These are phyloP conservation scores for Melieria picta DNA, from an alignment of 2,888 invertebrate genomes.

Conservation along the genomic window DNA sequence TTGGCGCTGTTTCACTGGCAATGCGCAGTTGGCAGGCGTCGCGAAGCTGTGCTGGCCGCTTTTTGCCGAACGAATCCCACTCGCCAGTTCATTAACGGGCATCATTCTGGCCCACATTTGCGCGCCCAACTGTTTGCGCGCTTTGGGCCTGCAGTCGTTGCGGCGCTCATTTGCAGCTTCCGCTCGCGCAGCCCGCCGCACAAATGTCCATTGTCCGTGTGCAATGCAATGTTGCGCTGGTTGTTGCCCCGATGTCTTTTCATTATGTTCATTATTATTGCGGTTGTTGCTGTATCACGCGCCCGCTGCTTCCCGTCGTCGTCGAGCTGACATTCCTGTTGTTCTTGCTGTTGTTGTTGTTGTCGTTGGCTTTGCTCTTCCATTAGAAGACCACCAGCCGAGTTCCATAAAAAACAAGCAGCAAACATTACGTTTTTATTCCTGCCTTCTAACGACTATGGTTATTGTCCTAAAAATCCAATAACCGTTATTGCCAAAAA, in stretches of 20 bases:
- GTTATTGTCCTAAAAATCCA: no score
- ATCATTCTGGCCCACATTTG: no score
- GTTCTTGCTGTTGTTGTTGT: background rate
- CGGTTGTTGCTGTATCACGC: background rate
- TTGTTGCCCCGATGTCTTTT: constrained; percentile 4
- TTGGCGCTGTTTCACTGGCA: background rate
- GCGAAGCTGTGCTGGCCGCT: no score
- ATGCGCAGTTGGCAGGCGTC: background rate
- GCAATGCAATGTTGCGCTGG: constrained; percentile 23
- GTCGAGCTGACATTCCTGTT: background rate
- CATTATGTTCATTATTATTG: constrained; percentile 3
- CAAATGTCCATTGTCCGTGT: constrained; percentile 20
- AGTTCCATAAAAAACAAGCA: no score
- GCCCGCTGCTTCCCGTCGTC: no score
- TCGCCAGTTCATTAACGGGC: no score
- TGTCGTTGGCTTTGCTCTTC: background rate
- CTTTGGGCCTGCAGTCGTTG: background rate
- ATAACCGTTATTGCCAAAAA: no score
- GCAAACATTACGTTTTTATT: no score
- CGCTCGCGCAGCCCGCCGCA: background rate
- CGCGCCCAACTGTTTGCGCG: no score
- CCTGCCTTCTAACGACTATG: no score
- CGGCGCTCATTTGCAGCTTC: constrained; percentile 23
- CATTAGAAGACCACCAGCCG: no score
- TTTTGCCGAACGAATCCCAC: no score